Evolutionary conservation across 2,113 vertebrate genomes (phyloP), one percentile per base, ranked within the genome.

Genomic region (Trematomus loennbergii): DNA sequence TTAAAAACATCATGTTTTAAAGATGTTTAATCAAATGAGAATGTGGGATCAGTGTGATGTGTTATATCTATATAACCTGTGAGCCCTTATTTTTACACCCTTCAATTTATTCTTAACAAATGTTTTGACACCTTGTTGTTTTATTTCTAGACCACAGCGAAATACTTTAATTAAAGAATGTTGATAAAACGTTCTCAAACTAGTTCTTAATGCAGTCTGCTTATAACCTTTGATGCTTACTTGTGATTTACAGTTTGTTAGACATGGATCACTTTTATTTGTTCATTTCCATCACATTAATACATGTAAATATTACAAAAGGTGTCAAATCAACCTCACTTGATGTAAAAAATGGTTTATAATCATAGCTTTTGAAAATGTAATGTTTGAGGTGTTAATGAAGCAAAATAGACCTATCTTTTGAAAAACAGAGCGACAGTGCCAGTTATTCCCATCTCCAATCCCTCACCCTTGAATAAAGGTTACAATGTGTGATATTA

Each of bases 311-410:
- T 25, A 46, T 40, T 29, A 71, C 11, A 63, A 67, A 76, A 53
- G 17, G 7, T 68, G 20, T 52, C 3, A 2, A 52, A 55, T 76
- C 57, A 74, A 72, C 29, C 25, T 45, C 1, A 75, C 67, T 80
- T 60, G n/a, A n/a, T n/a, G n/a, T n/a, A n/a, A 78, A 68, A 63
- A 85, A 69, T 49, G 36, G 60, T 45, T 72, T 36, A 7, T 55
- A 58, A 52, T 69, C 59, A 62, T 48, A 69, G 49, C 54, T 57
- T 10, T 29, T 1, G 36, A 40, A 68, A 77, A 50, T 67, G 62
- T 70, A 25, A 89, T 78, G 71, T 87, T 91, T 91, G 84, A 90
- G 87, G 80, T 90, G 87, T 69, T 86, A 87, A 90, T 89, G 76
- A 89, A 85, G 71, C 62, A 54, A 75, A 75, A 36, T 60, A 57